Conservation (phyloP, 1,140 invertebrate genomes). For the Nylanderia fulva region DNA sequence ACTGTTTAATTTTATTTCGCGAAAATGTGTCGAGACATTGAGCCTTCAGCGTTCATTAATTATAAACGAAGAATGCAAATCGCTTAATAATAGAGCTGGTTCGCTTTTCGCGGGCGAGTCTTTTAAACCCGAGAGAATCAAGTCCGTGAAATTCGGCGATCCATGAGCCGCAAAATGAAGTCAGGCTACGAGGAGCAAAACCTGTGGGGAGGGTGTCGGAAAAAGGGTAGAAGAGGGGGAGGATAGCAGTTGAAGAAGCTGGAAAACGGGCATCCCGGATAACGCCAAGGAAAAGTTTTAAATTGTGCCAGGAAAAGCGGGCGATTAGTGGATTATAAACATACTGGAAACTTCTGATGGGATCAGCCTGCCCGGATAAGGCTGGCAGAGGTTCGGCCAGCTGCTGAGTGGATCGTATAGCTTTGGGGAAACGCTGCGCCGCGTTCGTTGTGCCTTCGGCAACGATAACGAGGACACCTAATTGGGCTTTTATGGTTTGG, state of each 20-base stretch:
- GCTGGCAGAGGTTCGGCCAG: slow-evolving; percentile 51
- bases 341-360: slow-evolving; percentile 79
- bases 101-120: neutral
- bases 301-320: slow-evolving; percentile 82
- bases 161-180: slow-evolving; percentile 85
- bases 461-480: slow-evolving; percentile 35
- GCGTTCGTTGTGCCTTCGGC: slow-evolving; percentile 29
- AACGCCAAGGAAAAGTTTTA: slow-evolving; percentile 82
- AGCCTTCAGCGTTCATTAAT: slow-evolving; percentile 51
- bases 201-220: slow-evolving; percentile 64
- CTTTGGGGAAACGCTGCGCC: slow-evolving; percentile 15
- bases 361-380: slow-evolving; percentile 72
- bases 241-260: slow-evolving; percentile 51
- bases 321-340: slow-evolving; percentile 85
- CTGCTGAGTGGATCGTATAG: slow-evolving; percentile 59
- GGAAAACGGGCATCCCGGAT: slow-evolving; percentile 69
- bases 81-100: slow-evolving; percentile 33
- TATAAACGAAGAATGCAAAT: slow-evolving; percentile 41
- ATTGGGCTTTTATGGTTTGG: neutral
- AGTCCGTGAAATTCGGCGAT: slow-evolving; percentile 80
- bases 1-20: neutral
- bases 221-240: neutral
- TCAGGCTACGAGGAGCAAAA: slow-evolving; percentile 64
- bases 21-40: neutral
- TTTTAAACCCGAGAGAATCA: slow-evolving; percentile 35